phyloP scores from a whole-genome alignment of 2,797 vertebrate species.

The Myotis vivesi region DNA sequence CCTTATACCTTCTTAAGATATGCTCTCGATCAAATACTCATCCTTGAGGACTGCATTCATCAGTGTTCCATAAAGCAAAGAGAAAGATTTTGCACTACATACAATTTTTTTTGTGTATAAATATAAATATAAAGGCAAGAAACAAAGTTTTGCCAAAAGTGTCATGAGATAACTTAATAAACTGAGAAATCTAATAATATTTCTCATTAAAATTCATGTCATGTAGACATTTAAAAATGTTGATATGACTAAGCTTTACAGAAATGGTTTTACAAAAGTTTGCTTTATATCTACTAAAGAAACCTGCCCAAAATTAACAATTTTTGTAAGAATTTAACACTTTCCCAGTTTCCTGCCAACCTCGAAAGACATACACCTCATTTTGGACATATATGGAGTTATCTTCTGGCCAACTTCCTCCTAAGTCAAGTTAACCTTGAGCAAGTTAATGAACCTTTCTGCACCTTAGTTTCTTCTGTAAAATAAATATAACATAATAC shows the following conservation, averaged over 20 bases:
- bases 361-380: not conserved
- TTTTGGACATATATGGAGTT: not conserved
- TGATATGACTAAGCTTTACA: not conserved
- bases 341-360: not conserved
- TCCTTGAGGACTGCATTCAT: not conserved
- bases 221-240: not conserved
- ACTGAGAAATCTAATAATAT: not conserved
- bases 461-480: not conserved
- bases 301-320: not conserved
- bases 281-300: not conserved
- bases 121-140: not conserved
- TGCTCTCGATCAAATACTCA: not conserved
- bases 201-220: not conserved
- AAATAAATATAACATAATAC: not conserved
- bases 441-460: not conserved
- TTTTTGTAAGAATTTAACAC: constrained; percentile 21
- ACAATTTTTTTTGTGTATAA: not conserved
- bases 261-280: not conserved
- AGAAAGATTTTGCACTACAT: not conserved
- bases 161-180: not conserved
- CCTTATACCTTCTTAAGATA: not conserved
- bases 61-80: not conserved
- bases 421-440: not conserved
- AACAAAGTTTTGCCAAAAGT: not conserved
- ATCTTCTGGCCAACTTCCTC: not conserved